Percentiles rank a stretch among this genome's conserved stretches.
phyloP scores from a whole-genome alignment of 2,888 invertebrate genomes.

The Mamestra brassicae region DNA sequence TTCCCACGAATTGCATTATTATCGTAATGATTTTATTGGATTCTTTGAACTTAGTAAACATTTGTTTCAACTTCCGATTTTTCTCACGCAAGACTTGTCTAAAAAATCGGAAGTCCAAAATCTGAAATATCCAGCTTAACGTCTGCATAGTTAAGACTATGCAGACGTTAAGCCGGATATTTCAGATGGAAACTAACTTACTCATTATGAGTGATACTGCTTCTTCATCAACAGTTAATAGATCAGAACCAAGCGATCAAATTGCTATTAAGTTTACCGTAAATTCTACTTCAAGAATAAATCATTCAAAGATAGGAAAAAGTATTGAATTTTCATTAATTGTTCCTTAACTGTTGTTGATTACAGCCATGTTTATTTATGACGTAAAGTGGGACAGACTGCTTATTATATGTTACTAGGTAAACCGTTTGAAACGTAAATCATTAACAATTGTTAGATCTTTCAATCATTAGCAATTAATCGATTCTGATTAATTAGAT shows the following conservation, averaged over 20 bases:
- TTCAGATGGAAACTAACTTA: no score
- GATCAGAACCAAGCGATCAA: slow-evolving; percentile 30
- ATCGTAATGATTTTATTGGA: slow-evolving; percentile 10
- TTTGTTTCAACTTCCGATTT: neutral
- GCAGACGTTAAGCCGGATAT: neutral
- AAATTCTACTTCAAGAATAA: neutral
- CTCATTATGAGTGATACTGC: neutral
- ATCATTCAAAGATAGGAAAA: slow-evolving; percentile 17
- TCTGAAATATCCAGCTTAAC: no score
- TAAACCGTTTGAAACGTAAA: neutral
- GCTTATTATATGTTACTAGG: slow-evolving; percentile 8
- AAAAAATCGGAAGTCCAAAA: no score
- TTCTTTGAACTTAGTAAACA: slow-evolving; percentile 4
- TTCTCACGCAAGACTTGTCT: slow-evolving; percentile 1
- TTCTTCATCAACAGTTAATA: slow-evolving; percentile 7
- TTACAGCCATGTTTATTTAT: slow-evolving; percentile 40
- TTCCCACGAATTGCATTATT: slow-evolving; percentile 14
- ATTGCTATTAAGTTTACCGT: slow-evolving; percentile 27
- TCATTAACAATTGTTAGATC: neutral
- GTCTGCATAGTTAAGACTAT: no score
- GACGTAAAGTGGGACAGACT: neutral
- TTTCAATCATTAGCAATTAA: no score
- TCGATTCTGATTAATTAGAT: no score
- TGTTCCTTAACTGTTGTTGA: slow-evolving; percentile 35
- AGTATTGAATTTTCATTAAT: slow-evolving; percentile 16